Base-by-base conservation (phyloP, 2,113 vertebrate species). In the Engystomops pustulosus region DNA sequence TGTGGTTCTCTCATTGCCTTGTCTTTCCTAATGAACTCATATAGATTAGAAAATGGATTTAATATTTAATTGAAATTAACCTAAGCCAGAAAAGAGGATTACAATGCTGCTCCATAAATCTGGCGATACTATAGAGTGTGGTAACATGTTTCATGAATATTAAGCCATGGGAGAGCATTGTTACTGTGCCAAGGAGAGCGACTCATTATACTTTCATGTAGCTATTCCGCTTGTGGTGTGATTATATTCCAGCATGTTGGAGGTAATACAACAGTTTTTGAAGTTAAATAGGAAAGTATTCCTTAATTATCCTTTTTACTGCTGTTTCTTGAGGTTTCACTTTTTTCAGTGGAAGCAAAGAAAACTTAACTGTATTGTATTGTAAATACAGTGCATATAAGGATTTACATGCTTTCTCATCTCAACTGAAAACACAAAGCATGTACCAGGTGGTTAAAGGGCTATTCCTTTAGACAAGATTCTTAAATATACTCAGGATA, bases 11-110 rank as follows among this genome's bases (percentile, higher is more conserved):
- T 94, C 92, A 91, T 88, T 89, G 91, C 92, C 89, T 88, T 92
- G 89, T 91, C 90, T 93, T 89, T 92, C 91, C 92, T 94, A 95
- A 95, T 95, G 93, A 95, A 94, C 93, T 94, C 93, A 94, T 94
- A 94, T 94, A 94, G 92, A 94, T 94, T 94, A 94, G 93, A 94
- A 95, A 95, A 95, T 94, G 93, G 92, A 94, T 95, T 94, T 94
- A 95, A 94, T 94, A 94, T 94, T 94, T 94, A 93, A 93, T 93
- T 93, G 92, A 94, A 94, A 95, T 94, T 95, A 94, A 94, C 93
- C 93, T 93, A 92, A 93, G 90, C 90, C 88, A 92, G 92, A 92
- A 95, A 94, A 94, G 93, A 93, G 92, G 93, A 94, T 95, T 94
- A 93, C 92, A 93, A 89, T 93, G 94, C 92, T 90, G 91, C 92